Evolutionary conservation across 2,797 vertebrate species (phyloP), one percentile per base, ranked within the genome.

Genomic region (Scyliorhinus canicula): DNA sequence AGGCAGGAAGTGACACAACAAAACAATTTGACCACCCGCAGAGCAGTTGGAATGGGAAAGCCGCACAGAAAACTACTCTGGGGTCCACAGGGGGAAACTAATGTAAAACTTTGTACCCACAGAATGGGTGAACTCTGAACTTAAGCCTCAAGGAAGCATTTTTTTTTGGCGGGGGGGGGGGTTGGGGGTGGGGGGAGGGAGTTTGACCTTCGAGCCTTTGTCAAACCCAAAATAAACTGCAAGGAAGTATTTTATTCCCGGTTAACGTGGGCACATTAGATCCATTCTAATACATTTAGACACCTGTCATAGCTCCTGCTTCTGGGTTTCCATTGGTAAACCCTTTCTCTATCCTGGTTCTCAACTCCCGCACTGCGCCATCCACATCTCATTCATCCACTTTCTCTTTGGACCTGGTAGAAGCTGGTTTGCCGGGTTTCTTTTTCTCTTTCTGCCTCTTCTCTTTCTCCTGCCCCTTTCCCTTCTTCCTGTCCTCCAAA

Each of bases 151-250:
- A 44, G 57, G 44, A 31, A 47, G 40, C 40, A 47, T 21, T 7
- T 71, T 60, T n/a, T n/a, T n/a, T n/a, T n/a, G n/a, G n/a, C n/a
- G n/a, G n/a, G n/a, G n/a, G n/a, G n/a, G n/a, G n/a, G n/a, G n/a
- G n/a, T n/a, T n/a, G n/a, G n/a, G n/a, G n/a, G n/a, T n/a, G n/a
- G n/a, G n/a, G n/a, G n/a, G n/a, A 28, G 93, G 57, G 50, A 21
- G 40, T 71, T 71, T 74, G 93, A 16, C 93, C 47, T 94, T 69
- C 14, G 1, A 67, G 47, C 9, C 91, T 93, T 67, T 74, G 67
- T 94, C 93, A 94, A 94, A 74, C 52, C 57, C n/a, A 91, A 91
- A 91, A 91, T 91, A 91, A 91, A 91, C 40, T 91, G 57, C 57
- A 91, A 63, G n/a, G 8, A 71, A 74, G 47, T 67, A 94, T 52